Percentiles rank a stretch among this genome's conserved stretches.
Conservation (phyloP, 2,797 vertebrate species). For the Myiothlypis coronata region DNA sequence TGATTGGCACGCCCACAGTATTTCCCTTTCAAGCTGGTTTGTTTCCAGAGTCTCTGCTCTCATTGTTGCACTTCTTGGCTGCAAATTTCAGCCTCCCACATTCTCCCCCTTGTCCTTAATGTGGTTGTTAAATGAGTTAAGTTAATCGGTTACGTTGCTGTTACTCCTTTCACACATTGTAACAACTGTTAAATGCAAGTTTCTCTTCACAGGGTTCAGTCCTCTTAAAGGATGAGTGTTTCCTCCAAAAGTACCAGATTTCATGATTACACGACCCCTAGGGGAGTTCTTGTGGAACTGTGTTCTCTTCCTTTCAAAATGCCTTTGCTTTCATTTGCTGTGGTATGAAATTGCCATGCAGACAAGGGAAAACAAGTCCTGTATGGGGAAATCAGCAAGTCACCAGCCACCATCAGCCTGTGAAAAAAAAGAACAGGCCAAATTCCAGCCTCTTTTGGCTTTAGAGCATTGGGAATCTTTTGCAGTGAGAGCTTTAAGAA, state of each 20-base stretch:
- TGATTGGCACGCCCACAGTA: neutral
- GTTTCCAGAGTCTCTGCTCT: neutral
- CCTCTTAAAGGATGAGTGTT: neutral
- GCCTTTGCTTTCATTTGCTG: neutral
- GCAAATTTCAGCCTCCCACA: neutral
- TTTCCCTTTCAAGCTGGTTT: neutral
- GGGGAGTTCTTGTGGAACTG: neutral
- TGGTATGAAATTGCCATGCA: neutral
- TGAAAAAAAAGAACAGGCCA: neutral
- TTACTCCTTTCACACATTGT: neutral
- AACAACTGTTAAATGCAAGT: no score
- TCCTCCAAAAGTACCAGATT: neutral
- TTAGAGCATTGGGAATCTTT: neutral
- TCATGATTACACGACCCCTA: neutral
- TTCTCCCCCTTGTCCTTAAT: neutral
- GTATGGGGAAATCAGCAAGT: neutral
- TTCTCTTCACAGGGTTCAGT: neutral
- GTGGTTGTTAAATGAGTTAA: neutral
- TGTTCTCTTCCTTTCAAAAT: neutral
- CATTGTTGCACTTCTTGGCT: neutral
- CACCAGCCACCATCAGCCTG: neutral
- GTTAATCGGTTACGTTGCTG: neutral
- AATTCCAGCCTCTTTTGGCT: neutral
- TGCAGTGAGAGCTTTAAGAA: neutral
- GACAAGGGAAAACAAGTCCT: neutral